Percentiles rank a stretch among this genome's conserved stretches.
Evolutionary conservation across 2,797 vertebrate species (phyloP).

Genomic region (Fistularia tabacaria): DNA sequence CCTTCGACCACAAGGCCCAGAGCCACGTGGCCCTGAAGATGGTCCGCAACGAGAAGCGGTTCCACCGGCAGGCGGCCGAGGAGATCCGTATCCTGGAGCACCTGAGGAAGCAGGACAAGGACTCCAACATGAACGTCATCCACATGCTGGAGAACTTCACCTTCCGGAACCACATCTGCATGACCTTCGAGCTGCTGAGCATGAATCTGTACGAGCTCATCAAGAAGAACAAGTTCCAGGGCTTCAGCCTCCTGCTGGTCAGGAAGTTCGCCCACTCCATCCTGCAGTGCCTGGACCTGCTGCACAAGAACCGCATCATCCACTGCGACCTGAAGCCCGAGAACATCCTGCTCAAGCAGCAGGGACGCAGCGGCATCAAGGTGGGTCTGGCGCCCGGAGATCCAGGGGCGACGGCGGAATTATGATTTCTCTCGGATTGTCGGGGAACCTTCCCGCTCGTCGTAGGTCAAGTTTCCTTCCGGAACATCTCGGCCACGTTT

Average conservation of each 20-base stretch:
- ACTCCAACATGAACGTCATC: slow-evolving; percentile 97
- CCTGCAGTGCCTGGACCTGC: slow-evolving; percentile 93
- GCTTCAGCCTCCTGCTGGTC: slow-evolving; percentile 97
- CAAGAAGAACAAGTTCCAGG: slow-evolving; percentile 99
- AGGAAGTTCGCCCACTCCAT: slow-evolving; percentile 99
- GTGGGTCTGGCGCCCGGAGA: slow-evolving; percentile 15
- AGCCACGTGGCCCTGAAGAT: slow-evolving; percentile 95
- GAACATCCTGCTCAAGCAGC: slow-evolving; percentile 97
- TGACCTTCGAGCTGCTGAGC: slow-evolving; percentile 98
- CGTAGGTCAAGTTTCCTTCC: too few relatives aligned
- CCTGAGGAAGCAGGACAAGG: slow-evolving; percentile 95
- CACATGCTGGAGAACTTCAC: slow-evolving; percentile 99
- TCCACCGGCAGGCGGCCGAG: slow-evolving; percentile 97
- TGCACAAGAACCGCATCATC: slow-evolving; percentile 98
- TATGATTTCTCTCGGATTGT: too few relatives aligned
- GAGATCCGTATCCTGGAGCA: slow-evolving; percentile 98
- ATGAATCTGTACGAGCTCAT: slow-evolving; percentile 99
- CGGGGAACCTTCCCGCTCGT: too few relatives aligned
- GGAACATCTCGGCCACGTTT: too few relatives aligned
- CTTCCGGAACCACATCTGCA: slow-evolving; percentile 98
- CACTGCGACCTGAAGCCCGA: slow-evolving; percentile 99
- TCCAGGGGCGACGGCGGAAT: too few relatives aligned
- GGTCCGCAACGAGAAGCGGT: slow-evolving; percentile 98
- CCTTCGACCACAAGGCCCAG: slow-evolving; percentile 94
- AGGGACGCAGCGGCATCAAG: slow-evolving; percentile 98